Evolutionary conservation across 2,797 vertebrate genomes (phyloP).

Genomic region (Lepilemur ruficaudatus): DNA sequence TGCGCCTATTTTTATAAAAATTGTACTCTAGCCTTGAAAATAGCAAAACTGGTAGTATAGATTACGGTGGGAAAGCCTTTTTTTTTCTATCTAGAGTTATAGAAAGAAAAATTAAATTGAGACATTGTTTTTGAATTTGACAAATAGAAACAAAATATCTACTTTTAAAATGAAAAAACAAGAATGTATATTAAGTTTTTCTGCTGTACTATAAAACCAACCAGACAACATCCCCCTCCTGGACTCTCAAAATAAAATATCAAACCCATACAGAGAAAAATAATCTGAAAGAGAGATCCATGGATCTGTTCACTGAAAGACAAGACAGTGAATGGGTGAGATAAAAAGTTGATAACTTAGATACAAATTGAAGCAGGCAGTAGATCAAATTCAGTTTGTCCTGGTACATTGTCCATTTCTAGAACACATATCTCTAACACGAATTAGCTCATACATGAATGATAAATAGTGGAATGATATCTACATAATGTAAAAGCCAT

Average conservation of each 20-base stretch:
- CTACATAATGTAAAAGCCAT: background rate
- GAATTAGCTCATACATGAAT: background rate
- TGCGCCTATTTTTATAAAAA: background rate
- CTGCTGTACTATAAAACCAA: background rate
- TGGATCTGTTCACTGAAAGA: background rate
- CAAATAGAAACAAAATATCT: background rate
- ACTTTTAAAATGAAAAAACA: slow-evolving; percentile 30
- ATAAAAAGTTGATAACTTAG: background rate
- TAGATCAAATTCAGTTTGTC: background rate
- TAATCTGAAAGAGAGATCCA: background rate
- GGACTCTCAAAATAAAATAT: background rate
- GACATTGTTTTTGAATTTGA: slow-evolving; percentile 1
- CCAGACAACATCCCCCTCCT: background rate
- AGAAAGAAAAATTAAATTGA: slow-evolving; percentile 32
- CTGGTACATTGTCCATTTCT: background rate
- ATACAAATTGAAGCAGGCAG: background rate
- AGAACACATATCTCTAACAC: background rate
- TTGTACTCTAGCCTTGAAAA: background rate
- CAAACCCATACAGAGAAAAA: background rate
- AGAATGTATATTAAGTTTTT: background rate
- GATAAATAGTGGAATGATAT: background rate
- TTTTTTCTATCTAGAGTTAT: background rate
- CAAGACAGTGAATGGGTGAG: background rate
- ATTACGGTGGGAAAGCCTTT: background rate
- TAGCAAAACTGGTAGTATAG: background rate